Evolutionary conservation across 2,797 vertebrate species (phyloP).

Genomic region (Hydrocynus forskahlii): DNA sequence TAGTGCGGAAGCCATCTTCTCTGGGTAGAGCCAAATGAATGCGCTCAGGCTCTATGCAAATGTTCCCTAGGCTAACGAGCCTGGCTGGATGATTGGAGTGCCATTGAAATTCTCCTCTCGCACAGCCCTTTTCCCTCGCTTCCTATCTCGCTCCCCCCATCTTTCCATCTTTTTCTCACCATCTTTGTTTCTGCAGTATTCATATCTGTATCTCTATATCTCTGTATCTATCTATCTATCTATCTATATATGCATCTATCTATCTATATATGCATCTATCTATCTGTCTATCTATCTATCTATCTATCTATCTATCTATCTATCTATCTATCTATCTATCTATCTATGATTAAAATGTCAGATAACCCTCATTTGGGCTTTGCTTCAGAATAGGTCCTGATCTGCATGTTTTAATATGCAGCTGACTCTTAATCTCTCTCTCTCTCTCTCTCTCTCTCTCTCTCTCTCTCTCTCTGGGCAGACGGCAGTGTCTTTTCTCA

Average conservation of each 20-base stretch:
- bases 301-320: conserved; percentile 19
- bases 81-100: conserved; percentile 83
- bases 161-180: conserved; percentile 59
- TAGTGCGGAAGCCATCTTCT: conserved; percentile 80
- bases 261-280: no score
- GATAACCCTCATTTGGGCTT: neutral
- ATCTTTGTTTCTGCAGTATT: conserved; percentile 16
- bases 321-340: conserved; percentile 17
- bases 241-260: conserved; percentile 41
- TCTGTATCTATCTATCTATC: conserved; percentile 31
- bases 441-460: neutral
- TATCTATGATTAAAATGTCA: neutral
- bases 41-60: conserved; percentile 82
- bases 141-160: conserved; percentile 46
- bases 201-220: conserved; percentile 40
- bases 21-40: conserved; percentile 80
- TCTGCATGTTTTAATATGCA: conserved; percentile 23
- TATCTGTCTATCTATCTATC: neutral
- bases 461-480: conserved; percentile 54
- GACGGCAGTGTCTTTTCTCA: conserved; percentile 67
- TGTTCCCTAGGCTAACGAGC: conserved; percentile 82
- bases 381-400: conserved; percentile 10
- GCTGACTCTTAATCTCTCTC: neutral
- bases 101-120: conserved; percentile 85
- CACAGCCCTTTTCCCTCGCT: conserved; percentile 63